Evolutionary conservation across 2,113 vertebrate genomes (phyloP).

Genomic region (Ammodramus savannarum): DNA sequence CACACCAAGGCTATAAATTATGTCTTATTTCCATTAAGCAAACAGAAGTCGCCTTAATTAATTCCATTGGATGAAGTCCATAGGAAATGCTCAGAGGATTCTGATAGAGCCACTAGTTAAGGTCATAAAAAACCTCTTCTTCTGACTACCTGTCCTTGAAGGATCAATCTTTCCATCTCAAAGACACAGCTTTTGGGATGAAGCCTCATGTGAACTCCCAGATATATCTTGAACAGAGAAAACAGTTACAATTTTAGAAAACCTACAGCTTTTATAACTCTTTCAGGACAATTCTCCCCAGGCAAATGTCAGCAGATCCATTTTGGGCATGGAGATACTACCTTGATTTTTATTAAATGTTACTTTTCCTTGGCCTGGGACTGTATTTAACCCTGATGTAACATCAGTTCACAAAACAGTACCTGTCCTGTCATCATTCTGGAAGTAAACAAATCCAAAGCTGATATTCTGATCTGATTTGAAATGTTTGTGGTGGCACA

Average conservation of each 20-base stretch:
- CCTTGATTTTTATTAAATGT: background rate
- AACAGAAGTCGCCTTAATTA: background rate
- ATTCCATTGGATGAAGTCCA: background rate
- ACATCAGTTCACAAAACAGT: background rate
- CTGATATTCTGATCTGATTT: background rate
- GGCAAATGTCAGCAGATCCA: background rate
- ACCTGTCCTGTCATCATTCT: background rate
- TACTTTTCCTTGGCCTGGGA: background rate
- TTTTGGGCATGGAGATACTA: background rate
- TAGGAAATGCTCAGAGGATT: background rate
- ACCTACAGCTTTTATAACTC: background rate
- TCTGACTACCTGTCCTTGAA: background rate
- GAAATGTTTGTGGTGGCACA: rapidly evolving
- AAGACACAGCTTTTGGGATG: background rate
- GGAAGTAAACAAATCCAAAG: background rate
- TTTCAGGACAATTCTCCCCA: background rate
- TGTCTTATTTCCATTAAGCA: background rate
- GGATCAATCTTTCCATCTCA: background rate
- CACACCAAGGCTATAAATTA: background rate
- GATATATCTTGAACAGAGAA: background rate
- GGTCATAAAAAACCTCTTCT: background rate
- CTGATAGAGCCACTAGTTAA: background rate
- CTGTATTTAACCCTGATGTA: background rate
- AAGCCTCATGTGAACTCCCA: background rate
- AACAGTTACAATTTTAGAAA: background rate